phyloP scores from a whole-genome alignment of 2,797 vertebrate genomes.

The Alauda arvensis region DNA sequence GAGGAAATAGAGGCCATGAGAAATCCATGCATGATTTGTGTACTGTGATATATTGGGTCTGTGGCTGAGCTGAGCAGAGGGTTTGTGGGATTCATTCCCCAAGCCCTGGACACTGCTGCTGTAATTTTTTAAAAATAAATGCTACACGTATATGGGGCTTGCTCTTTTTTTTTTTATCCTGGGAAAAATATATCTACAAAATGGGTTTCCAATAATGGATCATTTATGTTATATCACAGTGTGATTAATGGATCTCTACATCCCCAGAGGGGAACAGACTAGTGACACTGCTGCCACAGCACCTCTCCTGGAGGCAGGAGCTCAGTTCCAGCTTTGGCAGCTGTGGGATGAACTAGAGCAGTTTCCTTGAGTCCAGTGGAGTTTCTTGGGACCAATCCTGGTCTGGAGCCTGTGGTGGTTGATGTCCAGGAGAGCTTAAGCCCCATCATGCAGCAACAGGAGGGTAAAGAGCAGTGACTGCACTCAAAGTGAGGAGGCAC shows the following conservation, averaged over 20 bases:
- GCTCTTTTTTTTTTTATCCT: not conserved
- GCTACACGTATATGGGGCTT: not conserved
- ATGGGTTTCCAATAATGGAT: not conserved
- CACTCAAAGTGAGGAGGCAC: not conserved
- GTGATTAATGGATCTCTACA: not conserved
- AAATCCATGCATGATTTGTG: constrained; percentile 7
- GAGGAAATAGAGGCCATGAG: not conserved
- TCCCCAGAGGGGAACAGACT: not conserved
- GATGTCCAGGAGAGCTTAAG: not conserved
- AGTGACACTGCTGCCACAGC: not conserved
- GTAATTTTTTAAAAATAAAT: not conserved
- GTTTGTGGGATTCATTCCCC: not conserved
- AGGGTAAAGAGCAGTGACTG: not conserved
- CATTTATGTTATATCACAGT: not conserved
- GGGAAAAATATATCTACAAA: not conserved
- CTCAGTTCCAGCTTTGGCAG: not conserved
- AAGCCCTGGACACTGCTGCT: not conserved
- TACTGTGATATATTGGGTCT: not conserved
- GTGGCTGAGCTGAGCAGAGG: not conserved
- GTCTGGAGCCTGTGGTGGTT: not conserved
- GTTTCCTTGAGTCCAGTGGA: not conserved
- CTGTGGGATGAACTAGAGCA: not conserved
- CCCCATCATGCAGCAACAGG: not conserved
- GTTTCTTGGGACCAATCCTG: fast-evolving
- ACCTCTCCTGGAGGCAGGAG: not conserved